Conservation (phyloP, 2,797 vertebrate genomes). For the Premnoplex brunnescens region DNA sequence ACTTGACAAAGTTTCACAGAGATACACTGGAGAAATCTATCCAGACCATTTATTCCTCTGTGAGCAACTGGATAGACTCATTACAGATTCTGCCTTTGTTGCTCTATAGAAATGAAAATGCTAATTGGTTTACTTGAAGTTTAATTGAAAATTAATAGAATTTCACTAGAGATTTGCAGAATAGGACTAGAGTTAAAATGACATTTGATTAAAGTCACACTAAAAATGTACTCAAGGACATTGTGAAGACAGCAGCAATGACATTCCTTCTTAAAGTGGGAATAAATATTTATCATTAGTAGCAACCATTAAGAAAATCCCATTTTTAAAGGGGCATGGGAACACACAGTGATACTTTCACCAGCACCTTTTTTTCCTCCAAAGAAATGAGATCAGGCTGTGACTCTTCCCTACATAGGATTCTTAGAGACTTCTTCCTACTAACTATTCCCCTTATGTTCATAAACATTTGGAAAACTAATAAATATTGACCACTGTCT, state of each 20-base stretch:
- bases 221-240: conserved; percentile 63
- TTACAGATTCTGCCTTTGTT: conserved; percentile 70
- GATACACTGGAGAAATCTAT: conserved; percentile 23
- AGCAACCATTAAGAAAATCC: not conserved
- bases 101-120: conserved; percentile 68
- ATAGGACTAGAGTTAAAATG: conserved; percentile 54
- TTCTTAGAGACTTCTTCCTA: not conserved
- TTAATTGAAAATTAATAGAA: conserved; percentile 75
- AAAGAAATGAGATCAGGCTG: not conserved
- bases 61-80: conserved; percentile 39
- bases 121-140: conserved; percentile 72
- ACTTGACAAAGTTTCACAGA: conserved; percentile 28
- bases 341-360: not conserved
- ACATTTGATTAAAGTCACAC: conserved; percentile 64
- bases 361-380: not conserved
- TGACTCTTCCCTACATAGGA: not conserved
- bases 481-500: not conserved
- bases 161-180: conserved; percentile 67
- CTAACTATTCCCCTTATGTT: not conserved
- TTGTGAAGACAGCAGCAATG: conserved; percentile 4
- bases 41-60: conserved; percentile 62
- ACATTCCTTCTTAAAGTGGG: not conserved
- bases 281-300: conserved; percentile 8
- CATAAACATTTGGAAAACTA: not conserved
- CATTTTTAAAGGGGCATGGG: not conserved